Evolutionary conservation across 53 echinoderm and acorn worm genomes (phyloP).

Genomic region (Arbacia lixula): DNA sequence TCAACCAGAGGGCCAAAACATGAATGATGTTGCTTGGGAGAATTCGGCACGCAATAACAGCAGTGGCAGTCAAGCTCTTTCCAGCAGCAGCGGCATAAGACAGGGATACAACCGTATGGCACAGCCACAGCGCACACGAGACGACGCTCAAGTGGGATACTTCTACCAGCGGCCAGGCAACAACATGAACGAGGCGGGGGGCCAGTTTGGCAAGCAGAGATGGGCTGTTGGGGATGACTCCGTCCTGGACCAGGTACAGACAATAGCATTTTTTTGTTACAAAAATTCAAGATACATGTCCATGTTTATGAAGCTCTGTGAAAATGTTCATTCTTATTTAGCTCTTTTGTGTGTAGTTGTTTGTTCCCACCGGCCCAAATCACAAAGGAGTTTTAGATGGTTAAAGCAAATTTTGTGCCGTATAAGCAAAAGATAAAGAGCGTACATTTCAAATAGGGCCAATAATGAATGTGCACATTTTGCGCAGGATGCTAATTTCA

Average conservation of each 20-base stretch:
- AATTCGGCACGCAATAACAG: slow-evolving; percentile 69
- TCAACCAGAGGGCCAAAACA: slow-evolving; percentile 39
- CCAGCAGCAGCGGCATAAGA: slow-evolving; percentile 51
- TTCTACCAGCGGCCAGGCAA: slow-evolving; percentile 93
- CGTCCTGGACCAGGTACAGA: slow-evolving; percentile 89
- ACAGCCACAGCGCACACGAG: slow-evolving; percentile 87
- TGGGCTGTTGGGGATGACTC: slow-evolving; percentile 97
- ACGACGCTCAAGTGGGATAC: slow-evolving; percentile 94
- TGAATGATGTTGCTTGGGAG: slow-evolving; percentile 86
- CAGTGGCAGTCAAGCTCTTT: slow-evolving; percentile 53
- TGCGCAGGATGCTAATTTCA: no score
- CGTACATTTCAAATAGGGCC: no score
- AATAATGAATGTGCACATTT: no score
- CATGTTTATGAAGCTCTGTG: no score
- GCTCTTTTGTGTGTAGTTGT: no score
- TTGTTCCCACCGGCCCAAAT: no score
- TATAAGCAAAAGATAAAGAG: no score
- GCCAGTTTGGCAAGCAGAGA: slow-evolving; percentile 77
- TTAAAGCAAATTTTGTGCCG: no score
- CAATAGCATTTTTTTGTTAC: no score
- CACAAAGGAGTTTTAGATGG: no score
- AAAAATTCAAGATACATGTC: no score
- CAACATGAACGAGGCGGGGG: slow-evolving; percentile 76
- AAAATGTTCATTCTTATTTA: no score
- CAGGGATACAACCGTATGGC: slow-evolving; percentile 61